Base-by-base conservation (phyloP, 2,113 vertebrate species). In the Agapornis roseicollis region DNA sequence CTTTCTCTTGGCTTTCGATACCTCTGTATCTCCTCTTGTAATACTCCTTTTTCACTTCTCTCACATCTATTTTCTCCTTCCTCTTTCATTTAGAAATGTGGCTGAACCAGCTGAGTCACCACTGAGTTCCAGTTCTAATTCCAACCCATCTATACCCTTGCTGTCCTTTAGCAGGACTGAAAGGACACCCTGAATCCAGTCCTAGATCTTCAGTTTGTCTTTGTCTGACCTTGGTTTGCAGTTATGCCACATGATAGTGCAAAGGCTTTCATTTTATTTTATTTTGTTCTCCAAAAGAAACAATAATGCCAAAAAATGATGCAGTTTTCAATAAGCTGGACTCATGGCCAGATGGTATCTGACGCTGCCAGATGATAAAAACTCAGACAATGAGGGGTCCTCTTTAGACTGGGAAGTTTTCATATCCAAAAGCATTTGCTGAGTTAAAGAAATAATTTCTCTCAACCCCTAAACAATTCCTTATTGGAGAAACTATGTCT, bases 271-370 rank as follows among this genome's bases (percentile, higher is more conserved):
- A 31, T 76, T 73, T 61, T 47, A 53, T 47, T 90, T 64, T 35
- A 22, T 68, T 74, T 64, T n/a, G 2, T 23, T 74, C 29, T 63
- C 41, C 20, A 61, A 65, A 86, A 78, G 19, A 81, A 81, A 72
- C 0, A 0, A 0, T 16, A 71, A 76, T 20, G 31, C 29, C 20
- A 71, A 39, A 37, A 84, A 39, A 55, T 46, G 2, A 46, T 13
- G 41, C 13, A 9, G 24, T 88, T 65, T 85, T 52, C 70, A 76
- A 25, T 13, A 77, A 90, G 31, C 17, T 19, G 27, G n/a, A 22
- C 64, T 64, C 41, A 25, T 10, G 19, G 44, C 20, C 60, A 65
- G 18, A 56, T 56, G 33, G 24, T 35, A 58, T 23, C 3, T 4
- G 5, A 39, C 41, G 76, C 41, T 82, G 55, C 46, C 53, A 82